Conservation (phyloP, 2,113 vertebrate genomes). For the Tursiops truncatus region DNA sequence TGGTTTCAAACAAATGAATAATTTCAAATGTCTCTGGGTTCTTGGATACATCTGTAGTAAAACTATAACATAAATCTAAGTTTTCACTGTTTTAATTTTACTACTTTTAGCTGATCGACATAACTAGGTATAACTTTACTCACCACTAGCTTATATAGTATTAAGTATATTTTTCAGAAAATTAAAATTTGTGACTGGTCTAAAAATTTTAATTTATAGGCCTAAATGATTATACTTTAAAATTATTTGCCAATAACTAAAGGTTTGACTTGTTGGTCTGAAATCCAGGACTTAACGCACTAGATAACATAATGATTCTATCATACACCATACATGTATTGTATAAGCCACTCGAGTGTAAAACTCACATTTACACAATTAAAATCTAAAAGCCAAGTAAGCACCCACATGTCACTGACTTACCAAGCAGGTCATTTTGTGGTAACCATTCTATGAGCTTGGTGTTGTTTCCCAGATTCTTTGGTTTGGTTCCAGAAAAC, state of each 20-base stretch:
- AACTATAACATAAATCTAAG: background rate
- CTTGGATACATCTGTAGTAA: background rate
- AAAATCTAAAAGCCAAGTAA: background rate
- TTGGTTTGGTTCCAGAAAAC: slow-evolving; percentile 95
- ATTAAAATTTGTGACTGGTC: background rate
- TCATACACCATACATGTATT: background rate
- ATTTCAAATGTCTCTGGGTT: background rate
- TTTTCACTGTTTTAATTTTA: background rate
- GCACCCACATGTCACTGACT: slow-evolving; percentile 70
- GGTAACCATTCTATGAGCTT: slow-evolving; percentile 99
- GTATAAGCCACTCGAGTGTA: background rate
- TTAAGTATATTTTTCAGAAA: background rate
- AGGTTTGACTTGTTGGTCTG: background rate
- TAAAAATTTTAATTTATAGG: background rate
- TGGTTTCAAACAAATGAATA: background rate
- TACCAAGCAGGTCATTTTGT: slow-evolving; percentile 97
- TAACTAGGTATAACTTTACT: background rate
- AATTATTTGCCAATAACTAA: background rate
- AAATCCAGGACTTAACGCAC: background rate
- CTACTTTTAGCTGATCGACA: background rate
- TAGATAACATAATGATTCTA: background rate
- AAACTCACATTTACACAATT: background rate
- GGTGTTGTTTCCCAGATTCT: slow-evolving; percentile 96
- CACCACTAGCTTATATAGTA: background rate
- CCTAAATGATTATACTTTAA: background rate